Percentiles rank a stretch among this genome's conserved stretches.
Evolutionary conservation across 2,113 vertebrate genomes (phyloP).

Genomic region (Capricornis sumatraensis): DNA sequence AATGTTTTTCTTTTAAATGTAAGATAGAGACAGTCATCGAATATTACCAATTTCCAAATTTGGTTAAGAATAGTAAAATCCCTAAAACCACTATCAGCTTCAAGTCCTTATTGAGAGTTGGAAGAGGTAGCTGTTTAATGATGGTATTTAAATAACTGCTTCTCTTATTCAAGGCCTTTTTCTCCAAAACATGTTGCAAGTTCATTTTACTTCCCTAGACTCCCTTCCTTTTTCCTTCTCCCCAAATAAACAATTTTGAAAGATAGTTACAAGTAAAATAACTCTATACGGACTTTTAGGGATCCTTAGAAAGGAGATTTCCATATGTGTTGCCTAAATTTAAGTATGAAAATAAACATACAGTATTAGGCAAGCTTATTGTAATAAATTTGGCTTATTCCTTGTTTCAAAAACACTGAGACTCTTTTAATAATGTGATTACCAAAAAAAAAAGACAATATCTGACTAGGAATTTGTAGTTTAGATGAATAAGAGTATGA

Average conservation of each 20-base stretch:
- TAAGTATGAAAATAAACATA: constrained; percentile 13
- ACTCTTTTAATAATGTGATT: background rate
- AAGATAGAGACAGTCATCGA: background rate
- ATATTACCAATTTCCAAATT: background rate
- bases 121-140: background rate
- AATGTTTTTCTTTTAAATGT: constrained; percentile 21
- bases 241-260: background rate
- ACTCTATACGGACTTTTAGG: background rate
- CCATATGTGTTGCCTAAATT: background rate
- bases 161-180: background rate
- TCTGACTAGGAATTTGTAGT: background rate
- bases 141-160: background rate
- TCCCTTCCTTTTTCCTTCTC: background rate
- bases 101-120: background rate
- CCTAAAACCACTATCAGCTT: background rate
- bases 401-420: background rate
- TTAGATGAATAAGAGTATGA: background rate
- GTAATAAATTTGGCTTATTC: constrained; percentile 17
- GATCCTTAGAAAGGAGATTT: background rate
- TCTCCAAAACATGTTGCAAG: background rate
- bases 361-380: constrained; percentile 13
- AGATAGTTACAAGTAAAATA: background rate
- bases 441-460: background rate
- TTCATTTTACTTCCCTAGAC: background rate
- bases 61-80: background rate